Percentiles rank a stretch among this genome's conserved stretches.
Conservation (phyloP, 2,888 invertebrate species). For the Drosophila fulvimacula region DNA sequence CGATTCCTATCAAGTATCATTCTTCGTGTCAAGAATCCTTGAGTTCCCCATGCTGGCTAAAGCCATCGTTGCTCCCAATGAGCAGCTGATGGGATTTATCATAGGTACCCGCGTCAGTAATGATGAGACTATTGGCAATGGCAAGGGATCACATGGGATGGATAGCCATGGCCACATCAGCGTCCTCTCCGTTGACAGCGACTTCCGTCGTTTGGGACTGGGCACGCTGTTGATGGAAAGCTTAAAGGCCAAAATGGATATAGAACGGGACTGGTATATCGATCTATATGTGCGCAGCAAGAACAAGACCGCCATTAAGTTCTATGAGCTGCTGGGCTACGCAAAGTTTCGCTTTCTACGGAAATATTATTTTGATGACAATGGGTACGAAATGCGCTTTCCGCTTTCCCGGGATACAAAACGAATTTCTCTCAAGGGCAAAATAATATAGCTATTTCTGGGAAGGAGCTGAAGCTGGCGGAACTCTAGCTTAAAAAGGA, state of each 20-base stretch:
- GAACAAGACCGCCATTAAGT: slow-evolving; percentile 38
- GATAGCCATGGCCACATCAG: slow-evolving; percentile 48
- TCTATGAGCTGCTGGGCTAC: slow-evolving; percentile 52
- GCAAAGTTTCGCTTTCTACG: slow-evolving; percentile 21
- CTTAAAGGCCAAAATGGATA: slow-evolving; percentile 30
- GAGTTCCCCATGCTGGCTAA: slow-evolving; percentile 43
- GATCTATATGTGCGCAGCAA: slow-evolving; percentile 50
- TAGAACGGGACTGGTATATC: slow-evolving; percentile 34
- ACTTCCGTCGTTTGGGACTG: slow-evolving; percentile 54
- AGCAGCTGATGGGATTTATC: slow-evolving; percentile 32
- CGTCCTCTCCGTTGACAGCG: slow-evolving; percentile 30
- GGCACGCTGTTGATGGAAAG: slow-evolving; percentile 28
- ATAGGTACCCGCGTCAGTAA: slow-evolving; percentile 18
- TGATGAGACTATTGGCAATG: background rate
- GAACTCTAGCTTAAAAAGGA: no score
- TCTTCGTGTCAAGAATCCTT: slow-evolving; percentile 18
- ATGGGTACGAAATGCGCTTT: slow-evolving; percentile 57
- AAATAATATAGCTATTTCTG: no score
- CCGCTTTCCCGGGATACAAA: slow-evolving; percentile 36
- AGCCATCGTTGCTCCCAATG: slow-evolving; percentile 36
- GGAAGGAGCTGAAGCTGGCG: no score
- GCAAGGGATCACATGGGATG: background rate
- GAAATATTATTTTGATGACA: slow-evolving; percentile 42
- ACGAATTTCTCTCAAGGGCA: no score
- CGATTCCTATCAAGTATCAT: background rate